Evolutionary conservation across 2,797 vertebrate genomes (phyloP).

Genomic region (Nyctalus aviator): DNA sequence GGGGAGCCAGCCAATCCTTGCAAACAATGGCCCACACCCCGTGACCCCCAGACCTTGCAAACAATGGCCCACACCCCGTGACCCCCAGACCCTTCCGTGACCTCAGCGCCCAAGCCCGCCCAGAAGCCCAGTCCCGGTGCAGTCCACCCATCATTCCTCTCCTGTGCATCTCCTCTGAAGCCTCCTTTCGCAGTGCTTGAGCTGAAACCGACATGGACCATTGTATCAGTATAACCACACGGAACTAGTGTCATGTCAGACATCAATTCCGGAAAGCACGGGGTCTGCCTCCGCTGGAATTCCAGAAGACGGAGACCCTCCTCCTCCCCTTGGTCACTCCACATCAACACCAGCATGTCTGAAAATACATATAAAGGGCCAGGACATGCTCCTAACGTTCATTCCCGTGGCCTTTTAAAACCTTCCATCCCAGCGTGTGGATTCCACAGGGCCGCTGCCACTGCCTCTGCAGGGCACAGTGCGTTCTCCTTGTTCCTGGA

Average conservation of each 20-base stretch:
- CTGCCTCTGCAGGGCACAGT: too few relatives aligned
- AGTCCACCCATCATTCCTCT: too few relatives aligned
- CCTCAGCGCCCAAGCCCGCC: too few relatives aligned
- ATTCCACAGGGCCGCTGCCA: too few relatives aligned
- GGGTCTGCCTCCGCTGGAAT: not conserved
- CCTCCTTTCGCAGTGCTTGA: too few relatives aligned
- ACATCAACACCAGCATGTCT: not conserved
- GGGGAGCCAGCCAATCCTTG: fast-evolving
- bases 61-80: fast-evolving
- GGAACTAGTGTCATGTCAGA: not conserved
- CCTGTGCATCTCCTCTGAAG: fast-evolving
- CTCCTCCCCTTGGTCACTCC: not conserved
- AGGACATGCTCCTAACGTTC: not conserved
- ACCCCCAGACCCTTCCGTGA: not conserved
- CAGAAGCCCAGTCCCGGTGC: too few relatives aligned
- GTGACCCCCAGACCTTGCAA: too few relatives aligned
- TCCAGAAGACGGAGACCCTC: not conserved
- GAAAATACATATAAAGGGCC: not conserved
- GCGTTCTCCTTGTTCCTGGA: not conserved
- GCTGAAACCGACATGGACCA: too few relatives aligned
- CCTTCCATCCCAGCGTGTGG: too few relatives aligned
- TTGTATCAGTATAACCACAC: not conserved
- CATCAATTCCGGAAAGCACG: not conserved
- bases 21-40: too few relatives aligned
- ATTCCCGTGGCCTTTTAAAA: not conserved